Evolutionary conservation across 1,140 invertebrate species (phyloP).

Genomic region (Bradynema listronoti): DNA sequence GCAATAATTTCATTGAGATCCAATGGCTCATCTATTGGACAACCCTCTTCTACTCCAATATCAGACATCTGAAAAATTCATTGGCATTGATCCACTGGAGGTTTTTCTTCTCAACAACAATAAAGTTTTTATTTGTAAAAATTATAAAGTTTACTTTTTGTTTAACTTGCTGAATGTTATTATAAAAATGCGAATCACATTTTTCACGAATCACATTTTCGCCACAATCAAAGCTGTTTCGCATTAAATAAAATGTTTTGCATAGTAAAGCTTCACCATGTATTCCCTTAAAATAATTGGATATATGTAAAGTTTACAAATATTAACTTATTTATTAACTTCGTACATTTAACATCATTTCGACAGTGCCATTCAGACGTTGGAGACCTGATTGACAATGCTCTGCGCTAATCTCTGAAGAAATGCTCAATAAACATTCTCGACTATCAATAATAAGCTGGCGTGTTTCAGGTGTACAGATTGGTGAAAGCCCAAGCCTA

Average conservation of each 20-base stretch:
- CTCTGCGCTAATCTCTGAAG: constrained; percentile 18
- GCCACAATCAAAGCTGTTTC: constrained; percentile 47
- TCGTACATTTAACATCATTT: constrained; percentile 31
- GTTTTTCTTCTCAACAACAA: too few species aligned
- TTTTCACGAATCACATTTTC: constrained; percentile 36
- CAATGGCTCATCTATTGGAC: constrained; percentile 40
- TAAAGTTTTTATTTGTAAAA: too few species aligned
- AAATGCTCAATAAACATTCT: constrained; percentile 37
- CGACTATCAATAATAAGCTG: constrained; percentile 31
- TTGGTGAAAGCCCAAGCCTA: constrained; percentile 51
- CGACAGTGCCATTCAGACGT: constrained; percentile 36
- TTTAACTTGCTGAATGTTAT: constrained; percentile 41
- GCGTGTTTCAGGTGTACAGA: constrained; percentile 44
- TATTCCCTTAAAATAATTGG: constrained; percentile 40
- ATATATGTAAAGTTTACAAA: constrained; percentile 15
- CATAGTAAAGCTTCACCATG: constrained; percentile 54
- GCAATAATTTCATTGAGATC: constrained; percentile 46
- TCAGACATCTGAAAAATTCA: constrained; percentile 41
- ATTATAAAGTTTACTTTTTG: constrained; percentile 26
- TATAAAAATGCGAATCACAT: constrained; percentile 31
- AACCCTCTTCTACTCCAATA: constrained; percentile 54
- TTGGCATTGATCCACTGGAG: constrained; percentile 8
- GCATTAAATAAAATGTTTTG: constrained; percentile 51
- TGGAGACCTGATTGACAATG: constrained; percentile 46
- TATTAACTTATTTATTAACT: neutral